phyloP scores from a whole-genome alignment of 2,797 vertebrate genomes.

The Alcedo quadribrachys region DNA sequence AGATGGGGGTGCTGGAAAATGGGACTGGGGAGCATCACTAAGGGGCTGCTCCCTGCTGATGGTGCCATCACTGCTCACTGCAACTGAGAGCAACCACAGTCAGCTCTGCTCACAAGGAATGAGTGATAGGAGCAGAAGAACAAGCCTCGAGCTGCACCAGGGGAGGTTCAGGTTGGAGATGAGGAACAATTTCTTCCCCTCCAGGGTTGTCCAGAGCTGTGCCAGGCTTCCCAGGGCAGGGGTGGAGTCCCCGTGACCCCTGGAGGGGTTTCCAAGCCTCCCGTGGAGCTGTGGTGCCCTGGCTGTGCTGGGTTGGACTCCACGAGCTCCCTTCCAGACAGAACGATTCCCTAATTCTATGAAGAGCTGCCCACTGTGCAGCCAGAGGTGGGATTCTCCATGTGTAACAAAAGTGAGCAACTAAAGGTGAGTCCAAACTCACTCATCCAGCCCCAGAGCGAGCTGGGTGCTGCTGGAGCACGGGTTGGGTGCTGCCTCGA shows the following conservation, averaged over 20 bases:
- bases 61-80: background rate
- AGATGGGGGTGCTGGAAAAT: background rate
- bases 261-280: background rate
- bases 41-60: background rate
- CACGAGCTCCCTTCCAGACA: background rate
- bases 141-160: background rate
- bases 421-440: background rate
- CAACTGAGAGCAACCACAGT: background rate
- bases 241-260: background rate
- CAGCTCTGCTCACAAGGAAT: background rate
- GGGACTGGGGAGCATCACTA: background rate
- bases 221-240: background rate
- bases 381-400: background rate
- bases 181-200: background rate
- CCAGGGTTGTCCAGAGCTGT: no score
- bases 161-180: background rate
- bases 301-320: background rate
- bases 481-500: no score
- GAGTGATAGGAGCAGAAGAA: background rate
- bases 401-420: background rate
- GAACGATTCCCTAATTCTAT: background rate
- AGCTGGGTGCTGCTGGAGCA: background rate
- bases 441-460: fast-evolving
- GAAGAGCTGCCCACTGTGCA: background rate
- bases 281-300: background rate